Evolutionary conservation across 30 jellyfish, hydroid and myxozoan species (phyloP).

Genomic region (Chironex yamaguchii): DNA sequence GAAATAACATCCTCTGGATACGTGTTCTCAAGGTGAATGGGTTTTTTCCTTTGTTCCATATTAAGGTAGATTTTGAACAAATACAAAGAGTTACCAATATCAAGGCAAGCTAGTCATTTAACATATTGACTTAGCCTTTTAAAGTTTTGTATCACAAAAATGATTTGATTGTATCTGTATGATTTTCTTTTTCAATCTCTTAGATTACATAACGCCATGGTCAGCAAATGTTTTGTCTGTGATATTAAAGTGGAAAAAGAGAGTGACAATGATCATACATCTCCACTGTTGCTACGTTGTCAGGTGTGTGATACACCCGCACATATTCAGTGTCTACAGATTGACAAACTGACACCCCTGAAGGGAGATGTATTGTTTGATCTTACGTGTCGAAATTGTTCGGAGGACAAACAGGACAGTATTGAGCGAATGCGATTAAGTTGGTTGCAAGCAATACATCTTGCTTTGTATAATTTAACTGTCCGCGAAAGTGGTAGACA

Average conservation of each 20-base stretch:
- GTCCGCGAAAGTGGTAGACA: constrained; percentile 93
- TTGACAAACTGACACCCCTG: constrained; percentile 47
- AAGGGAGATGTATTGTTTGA: constrained; percentile 79
- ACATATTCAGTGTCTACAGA: constrained; percentile 53
- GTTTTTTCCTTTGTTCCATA: no score
- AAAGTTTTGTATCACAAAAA: no score
- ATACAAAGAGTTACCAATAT: no score
- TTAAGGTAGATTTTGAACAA: no score
- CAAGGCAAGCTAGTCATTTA: no score
- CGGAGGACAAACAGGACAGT: constrained; percentile 42
- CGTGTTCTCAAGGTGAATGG: no score
- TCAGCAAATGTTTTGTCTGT: not conserved
- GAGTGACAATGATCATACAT: constrained; percentile 6
- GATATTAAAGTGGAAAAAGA: not conserved
- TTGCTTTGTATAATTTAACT: constrained; percentile 82
- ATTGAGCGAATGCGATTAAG: constrained; percentile 61
- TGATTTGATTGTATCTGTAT: no score
- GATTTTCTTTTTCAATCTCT: no score
- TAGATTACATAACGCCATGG: no score
- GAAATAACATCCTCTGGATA: no score
- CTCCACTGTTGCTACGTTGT: constrained; percentile 36
- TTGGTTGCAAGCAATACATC: constrained; percentile 91
- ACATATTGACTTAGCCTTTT: no score
- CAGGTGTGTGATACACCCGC: constrained; percentile 52
- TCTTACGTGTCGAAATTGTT: constrained; percentile 54